Percentiles rank a stretch among this genome's conserved stretches.
Evolutionary conservation across 1,140 invertebrate genomes (phyloP).

Genomic region (Babylonia areolata): DNA sequence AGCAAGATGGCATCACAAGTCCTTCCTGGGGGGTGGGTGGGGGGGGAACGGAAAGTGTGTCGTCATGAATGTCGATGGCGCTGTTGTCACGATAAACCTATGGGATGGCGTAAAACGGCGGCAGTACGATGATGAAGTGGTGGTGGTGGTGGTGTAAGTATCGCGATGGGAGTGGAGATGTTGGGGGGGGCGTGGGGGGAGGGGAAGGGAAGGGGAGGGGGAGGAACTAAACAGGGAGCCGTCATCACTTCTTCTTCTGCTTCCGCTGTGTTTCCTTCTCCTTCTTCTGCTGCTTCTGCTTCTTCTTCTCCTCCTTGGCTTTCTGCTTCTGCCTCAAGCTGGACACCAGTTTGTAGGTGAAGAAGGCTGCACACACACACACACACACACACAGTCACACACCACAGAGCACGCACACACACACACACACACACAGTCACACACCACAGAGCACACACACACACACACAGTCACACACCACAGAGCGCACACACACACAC

Average conservation of each 20-base stretch:
- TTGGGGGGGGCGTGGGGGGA: neutral
- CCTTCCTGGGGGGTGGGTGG: no score
- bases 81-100: neutral
- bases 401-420: slow-evolving; percentile 13
- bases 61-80: no score
- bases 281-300: slow-evolving; percentile 81
- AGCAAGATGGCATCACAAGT: neutral
- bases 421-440: neutral
- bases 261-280: slow-evolving; percentile 72
- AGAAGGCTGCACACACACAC: slow-evolving; percentile 81
- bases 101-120: no score
- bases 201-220: neutral
- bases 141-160: neutral
- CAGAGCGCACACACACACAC: no score
- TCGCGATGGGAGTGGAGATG: neutral
- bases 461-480: neutral
- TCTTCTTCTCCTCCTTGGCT: slow-evolving; percentile 76
- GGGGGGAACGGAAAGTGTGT: no score
- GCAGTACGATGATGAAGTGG: neutral
- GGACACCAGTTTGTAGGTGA: slow-evolving; percentile 88
- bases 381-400: neutral
- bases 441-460: slow-evolving; percentile 13
- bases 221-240: neutral
- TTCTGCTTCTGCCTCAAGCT: slow-evolving; percentile 84
- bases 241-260: slow-evolving; percentile 57